Evolutionary conservation across 2,888 invertebrate genomes (phyloP), one percentile per base, ranked within the genome.

Genomic region (Drosophila anomelani): DNA sequence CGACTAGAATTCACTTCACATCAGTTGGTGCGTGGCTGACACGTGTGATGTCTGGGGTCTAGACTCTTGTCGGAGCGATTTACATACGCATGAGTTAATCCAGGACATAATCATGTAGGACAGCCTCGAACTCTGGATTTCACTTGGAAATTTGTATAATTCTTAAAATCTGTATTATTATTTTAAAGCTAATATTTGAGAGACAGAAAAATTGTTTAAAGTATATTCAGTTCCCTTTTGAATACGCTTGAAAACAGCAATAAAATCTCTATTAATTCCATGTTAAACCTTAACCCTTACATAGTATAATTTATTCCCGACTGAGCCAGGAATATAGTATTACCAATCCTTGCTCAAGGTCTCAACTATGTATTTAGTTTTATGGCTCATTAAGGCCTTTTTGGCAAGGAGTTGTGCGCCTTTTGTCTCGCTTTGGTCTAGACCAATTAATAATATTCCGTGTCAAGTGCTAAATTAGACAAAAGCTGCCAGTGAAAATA

Each of bases 401-500:
- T 23, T 44, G 10, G 44, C 63, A 20, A 51, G 67, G 36, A 39
- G 55, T 38, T 62, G 49, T 72, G 39, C 17, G 51, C 55, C 49
- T 55, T 61, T 41, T 44, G 49, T 73, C 57, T 74, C 54, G 66
- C 47, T 62, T 73, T 77, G 61, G 85, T 85, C 85, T 85, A 85
- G 85, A 85, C 85, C 76, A 82, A 85, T 85, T 82, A 80, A 86
- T 85, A 80, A 85, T 85, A 84, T 85, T 82, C 75, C 84, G 79
- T 82, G 84, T 82, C 86, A 82, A 80, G 78, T 76, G 53, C 59
- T 79, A 75, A 78, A 73, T 77, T 62, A 76, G 67, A 78, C 75
- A 83, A 75, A 69, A 66, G 55, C 64, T 32, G 39, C 34, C 32
- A 32, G 32, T 20, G 46, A 36, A 38, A 73, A 68, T 55, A 47